These are phyloP conservation scores for Hermetia illucens DNA, from an alignment of 1,140 invertebrate genomes.

Conservation along the genomic window DNA sequence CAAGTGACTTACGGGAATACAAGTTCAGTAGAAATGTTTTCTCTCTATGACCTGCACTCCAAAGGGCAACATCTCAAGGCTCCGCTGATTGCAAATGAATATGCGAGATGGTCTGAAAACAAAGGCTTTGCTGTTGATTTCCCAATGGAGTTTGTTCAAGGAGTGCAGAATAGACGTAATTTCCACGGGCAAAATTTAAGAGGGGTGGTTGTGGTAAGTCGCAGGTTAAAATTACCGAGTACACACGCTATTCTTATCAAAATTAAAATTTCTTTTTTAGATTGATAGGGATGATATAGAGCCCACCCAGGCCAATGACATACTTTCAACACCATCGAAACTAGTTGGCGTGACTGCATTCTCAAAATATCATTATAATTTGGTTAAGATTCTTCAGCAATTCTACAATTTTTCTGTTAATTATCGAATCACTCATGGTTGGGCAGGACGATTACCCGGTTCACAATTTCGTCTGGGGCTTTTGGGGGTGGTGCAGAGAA, in stretches of 20 bases:
- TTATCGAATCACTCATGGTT: conserved; percentile 25
- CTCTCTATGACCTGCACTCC: conserved; percentile 20
- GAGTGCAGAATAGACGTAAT: conserved; percentile 13
- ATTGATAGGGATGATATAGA: conserved; percentile 21
- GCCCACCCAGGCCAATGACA: conserved; percentile 16
- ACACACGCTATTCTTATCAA: conserved; percentile 2
- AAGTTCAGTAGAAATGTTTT: conserved; percentile 7
- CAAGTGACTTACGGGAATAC: conserved; percentile 19
- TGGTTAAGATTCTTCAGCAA: conserved; percentile 15
- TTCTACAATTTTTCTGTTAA: conserved; percentile 22
- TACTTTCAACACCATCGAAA: conserved; percentile 16
- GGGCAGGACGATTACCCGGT: conserved; percentile 22
- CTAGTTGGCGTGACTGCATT: conserved; percentile 21
- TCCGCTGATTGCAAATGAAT: background rate
- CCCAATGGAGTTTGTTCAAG: conserved; percentile 9
- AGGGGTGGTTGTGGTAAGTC: conserved; percentile 20
- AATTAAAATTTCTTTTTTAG: conserved; percentile 9
- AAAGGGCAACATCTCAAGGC: conserved; percentile 16
- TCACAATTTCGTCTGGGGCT: conserved; percentile 19
- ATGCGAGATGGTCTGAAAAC: background rate
- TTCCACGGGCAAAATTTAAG: conserved; percentile 17
- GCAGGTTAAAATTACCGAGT: background rate
- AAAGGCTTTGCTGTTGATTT: background rate
- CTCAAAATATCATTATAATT: conserved; percentile 23
- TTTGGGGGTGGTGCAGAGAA: conserved; percentile 19